These are phyloP conservation scores for Steinernema carpocapsae DNA, from an alignment of 2,888 invertebrate species.

Conservation along the genomic window DNA sequence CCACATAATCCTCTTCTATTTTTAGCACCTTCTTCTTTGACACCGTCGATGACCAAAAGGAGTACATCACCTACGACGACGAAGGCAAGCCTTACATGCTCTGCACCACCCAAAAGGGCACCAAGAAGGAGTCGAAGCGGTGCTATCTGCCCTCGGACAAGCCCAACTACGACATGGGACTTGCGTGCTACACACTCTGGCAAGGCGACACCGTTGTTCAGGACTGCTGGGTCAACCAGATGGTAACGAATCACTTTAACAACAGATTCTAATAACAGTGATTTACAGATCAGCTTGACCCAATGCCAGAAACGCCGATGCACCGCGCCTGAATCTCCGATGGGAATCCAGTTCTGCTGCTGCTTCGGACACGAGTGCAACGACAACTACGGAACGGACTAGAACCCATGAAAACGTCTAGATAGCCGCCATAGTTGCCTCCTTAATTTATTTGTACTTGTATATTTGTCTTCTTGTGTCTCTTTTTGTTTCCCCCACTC, in stretches of 20 bases:
- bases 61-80: neutral
- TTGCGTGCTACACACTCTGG: slow-evolving; percentile 16
- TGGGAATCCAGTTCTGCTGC: slow-evolving; percentile 37
- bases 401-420: too few species aligned
- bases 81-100: slow-evolving; percentile 18
- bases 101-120: neutral
- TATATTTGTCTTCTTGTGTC: too few species aligned
- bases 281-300: neutral
- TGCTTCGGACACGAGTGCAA: slow-evolving; percentile 37
- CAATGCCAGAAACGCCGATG: slow-evolving; percentile 23
- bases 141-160: slow-evolving; percentile 10
- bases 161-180: slow-evolving; percentile 12
- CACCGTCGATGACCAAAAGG: neutral
- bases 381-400: neutral
- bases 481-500: too few species aligned
- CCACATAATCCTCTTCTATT: too few species aligned
- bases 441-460: too few species aligned
- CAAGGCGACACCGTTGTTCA: neutral
- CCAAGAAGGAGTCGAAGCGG: neutral
- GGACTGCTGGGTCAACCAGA: slow-evolving; percentile 30
- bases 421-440: too few species aligned
- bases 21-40: neutral
- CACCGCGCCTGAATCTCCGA: neutral
- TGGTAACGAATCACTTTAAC: neutral
- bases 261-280: neutral